These are phyloP conservation scores for Calyptomena viridis DNA, from an alignment of 2,113 vertebrate genomes.

Conservation along the genomic window DNA sequence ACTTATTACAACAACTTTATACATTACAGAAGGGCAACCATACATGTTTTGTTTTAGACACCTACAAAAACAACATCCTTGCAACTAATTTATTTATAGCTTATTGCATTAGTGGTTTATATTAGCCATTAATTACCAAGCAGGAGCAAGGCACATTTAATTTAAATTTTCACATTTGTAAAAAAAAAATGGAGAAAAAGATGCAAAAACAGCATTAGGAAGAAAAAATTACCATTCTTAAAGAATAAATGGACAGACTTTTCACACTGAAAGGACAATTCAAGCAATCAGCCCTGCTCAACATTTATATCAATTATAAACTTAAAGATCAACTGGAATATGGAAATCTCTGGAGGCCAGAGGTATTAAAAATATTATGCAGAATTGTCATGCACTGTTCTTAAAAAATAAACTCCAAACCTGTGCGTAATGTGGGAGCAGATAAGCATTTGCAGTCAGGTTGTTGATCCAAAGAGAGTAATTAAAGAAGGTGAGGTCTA, in stretches of 20 bases:
- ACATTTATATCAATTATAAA: slow-evolving; percentile 47
- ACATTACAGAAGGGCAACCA: neutral
- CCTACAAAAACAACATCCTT: neutral
- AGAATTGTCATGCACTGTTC: slow-evolving; percentile 52
- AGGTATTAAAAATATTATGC: slow-evolving; percentile 56
- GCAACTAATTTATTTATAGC: neutral
- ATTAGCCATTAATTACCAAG: neutral
- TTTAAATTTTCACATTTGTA: neutral
- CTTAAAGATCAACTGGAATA: neutral
- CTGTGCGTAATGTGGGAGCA: slow-evolving; percentile 49
- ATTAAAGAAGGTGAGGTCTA: slow-evolving; percentile 68
- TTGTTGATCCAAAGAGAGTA: slow-evolving; percentile 66
- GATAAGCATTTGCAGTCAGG: slow-evolving; percentile 54
- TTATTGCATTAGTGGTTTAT: neutral
- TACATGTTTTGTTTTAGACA: neutral
- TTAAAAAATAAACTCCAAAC: slow-evolving; percentile 67
- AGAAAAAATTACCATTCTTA: neutral
- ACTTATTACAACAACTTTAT: neutral
- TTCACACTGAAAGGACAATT: neutral
- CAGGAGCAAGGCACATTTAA: neutral
- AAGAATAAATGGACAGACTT: neutral
- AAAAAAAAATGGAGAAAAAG: neutral
- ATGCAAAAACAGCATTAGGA: neutral
- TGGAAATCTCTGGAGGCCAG: slow-evolving; percentile 3
- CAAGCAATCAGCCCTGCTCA: neutral